Conservation (phyloP, 2,113 vertebrate genomes). For the Phycodurus eques region DNA sequence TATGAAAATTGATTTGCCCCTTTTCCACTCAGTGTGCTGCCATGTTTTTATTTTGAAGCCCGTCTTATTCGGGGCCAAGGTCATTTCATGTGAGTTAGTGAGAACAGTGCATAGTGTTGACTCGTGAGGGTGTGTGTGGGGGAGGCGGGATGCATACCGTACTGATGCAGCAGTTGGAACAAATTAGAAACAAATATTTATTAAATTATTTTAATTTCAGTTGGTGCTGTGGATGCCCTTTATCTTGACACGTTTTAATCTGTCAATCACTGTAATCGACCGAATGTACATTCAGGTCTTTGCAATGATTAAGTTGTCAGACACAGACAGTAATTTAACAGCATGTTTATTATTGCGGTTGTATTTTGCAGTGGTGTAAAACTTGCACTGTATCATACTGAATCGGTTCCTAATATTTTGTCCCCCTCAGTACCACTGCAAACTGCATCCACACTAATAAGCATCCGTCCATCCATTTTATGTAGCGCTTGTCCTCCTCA, state of each 20-base stretch:
- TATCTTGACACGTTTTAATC: neutral
- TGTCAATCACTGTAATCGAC: neutral
- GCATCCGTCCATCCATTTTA: no score
- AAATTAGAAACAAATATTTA: constrained; percentile 68
- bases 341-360: neutral
- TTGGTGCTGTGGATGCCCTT: neutral
- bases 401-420: neutral
- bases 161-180: constrained; percentile 57
- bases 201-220: constrained; percentile 56
- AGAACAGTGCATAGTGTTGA: constrained; percentile 39
- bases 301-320: no score
- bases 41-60: constrained; percentile 9
- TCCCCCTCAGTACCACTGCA: neutral
- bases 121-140: constrained; percentile 23
- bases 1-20: neutral
- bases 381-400: neutral
- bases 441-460: no score
- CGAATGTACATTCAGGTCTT: neutral
- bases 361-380: neutral
- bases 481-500: no score
- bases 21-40: neutral
- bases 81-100: constrained; percentile 14
- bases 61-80: neutral
- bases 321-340: neutral
- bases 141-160: neutral